Base-by-base conservation (phyloP, 2,888 invertebrate species). In the Clanis bilineata region DNA sequence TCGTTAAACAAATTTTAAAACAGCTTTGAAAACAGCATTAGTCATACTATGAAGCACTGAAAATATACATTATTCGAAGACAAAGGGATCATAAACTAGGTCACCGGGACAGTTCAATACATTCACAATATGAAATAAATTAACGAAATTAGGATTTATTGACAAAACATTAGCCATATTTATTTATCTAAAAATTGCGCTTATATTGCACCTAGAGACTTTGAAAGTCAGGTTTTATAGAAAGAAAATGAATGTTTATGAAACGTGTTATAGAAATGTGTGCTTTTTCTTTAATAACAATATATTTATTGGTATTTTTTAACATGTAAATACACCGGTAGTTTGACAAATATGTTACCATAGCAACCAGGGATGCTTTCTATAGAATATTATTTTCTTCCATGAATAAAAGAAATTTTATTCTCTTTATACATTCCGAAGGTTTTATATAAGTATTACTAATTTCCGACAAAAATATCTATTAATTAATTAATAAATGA, bases 301-400 rank as follows among this genome's bases (percentile, higher is more conserved):
- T n/a, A n/a, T n/a, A n/a, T n/a, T n/a, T n/a, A n/a, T n/a, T n/a
- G n/a, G n/a, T n/a, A n/a, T n/a, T n/a, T n/a, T n/a, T n/a, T n/a
- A n/a, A n/a, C n/a, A n/a, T n/a, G n/a, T n/a, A n/a, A n/a, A n/a
- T 62, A 72, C 65, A 66, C 38, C 61, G 61, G 58, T 57, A 68
- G 68, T 74, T 77, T 80, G 82, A 79, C 80, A 81, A 62, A 59
- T 59, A 38, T n/a, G 79, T 85, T 79, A 68, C 71, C 69, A 84
- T 85, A 76, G 77, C 61, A 73, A 88, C 82, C 51, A 62, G 18
- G 23, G 38, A 10, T 23, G 18, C 25, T 28, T 23, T 23, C 5
- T 3, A 12, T 38, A 18, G 4, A 12, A 23, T 21, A 39, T 3
- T 3, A 51, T 21, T 47, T 38, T 25, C 38, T 47, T 4, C 45